Evolutionary conservation across 2,797 vertebrate genomes (phyloP), one percentile per base, ranked within the genome.

Genomic region (Fringilla coelebs): DNA sequence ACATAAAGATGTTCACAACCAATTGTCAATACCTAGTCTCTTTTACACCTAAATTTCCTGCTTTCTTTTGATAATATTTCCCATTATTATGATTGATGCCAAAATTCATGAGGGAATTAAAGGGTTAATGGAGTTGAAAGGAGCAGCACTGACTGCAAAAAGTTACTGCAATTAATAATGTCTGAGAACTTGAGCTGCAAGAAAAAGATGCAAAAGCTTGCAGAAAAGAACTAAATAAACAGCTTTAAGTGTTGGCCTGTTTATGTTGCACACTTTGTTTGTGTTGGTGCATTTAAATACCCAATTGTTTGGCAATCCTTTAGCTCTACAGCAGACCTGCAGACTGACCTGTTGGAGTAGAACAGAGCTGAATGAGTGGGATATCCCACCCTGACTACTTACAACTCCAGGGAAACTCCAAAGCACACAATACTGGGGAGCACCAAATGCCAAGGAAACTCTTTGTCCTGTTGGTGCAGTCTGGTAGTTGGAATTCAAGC

Each of bases 241-340:
- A 65, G 15, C 15, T 63, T 25, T 46, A 67, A 77, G 18, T 7
- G 25, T 78, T 51, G 54, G 17, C 32, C 61, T 67, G 49, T 36
- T 7, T 34, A n/a, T 4, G 4, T 11, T 36, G 25, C 25, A 21
- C 13, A 6, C 7, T 45, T 48, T 13, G 10, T 87, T 79, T 87
- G 14, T 21, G 32, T 40, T 9, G n/a, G 43, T 14, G 22, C 5
- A 43, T 83, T 85, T 10, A 88, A 84, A 55, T 22, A 81, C 5
- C 19, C 0, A 0, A 1, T 29, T 60, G 6, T 49, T 58, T 55
- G 46, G 13, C n/a, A 92, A 34, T 40, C 26, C 13, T 32, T 74
- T 34, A 66, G 40, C 46, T 86, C 79, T 70, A 26, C 6, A 70
- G 70, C 73, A 81, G 57, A 62, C 20, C 38, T 77, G 43, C 52